Conservation (phyloP, 1,140 invertebrate genomes). For the Bombus huntii region DNA sequence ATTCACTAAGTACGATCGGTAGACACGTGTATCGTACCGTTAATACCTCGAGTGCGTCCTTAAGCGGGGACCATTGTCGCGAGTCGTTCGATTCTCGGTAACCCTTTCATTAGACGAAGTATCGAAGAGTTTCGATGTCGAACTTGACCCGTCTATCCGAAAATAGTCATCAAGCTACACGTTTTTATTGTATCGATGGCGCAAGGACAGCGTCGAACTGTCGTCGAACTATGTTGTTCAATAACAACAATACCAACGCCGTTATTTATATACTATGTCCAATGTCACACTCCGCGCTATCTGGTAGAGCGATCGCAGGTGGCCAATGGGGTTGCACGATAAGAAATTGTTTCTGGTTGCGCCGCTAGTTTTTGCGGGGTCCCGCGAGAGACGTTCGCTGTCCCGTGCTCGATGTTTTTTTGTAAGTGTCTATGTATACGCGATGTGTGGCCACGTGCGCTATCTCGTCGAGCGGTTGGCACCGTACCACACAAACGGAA, state of each 20-base stretch:
- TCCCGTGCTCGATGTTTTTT: background rate
- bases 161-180: background rate
- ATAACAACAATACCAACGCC: background rate
- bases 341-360: background rate
- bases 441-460: constrained; percentile 12
- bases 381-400: background rate
- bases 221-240: background rate
- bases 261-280: background rate
- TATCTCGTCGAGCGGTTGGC: background rate
- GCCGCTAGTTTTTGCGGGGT: background rate
- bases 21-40: background rate
- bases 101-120: background rate
- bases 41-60: background rate
- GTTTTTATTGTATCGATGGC: background rate
- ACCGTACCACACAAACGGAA: background rate
- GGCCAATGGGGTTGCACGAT: background rate
- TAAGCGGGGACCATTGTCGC: background rate
- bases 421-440: background rate
- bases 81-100: background rate
- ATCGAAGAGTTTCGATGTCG: background rate
- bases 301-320: background rate
- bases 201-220: no score
- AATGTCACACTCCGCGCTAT: background rate
- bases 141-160: background rate
- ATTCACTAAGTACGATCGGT: background rate